A percentile compares a stretch with the other conserved stretches of the same genome.
phyloP scores from a whole-genome alignment of 2,888 invertebrate genomes.

The Watsonalla binaria region DNA sequence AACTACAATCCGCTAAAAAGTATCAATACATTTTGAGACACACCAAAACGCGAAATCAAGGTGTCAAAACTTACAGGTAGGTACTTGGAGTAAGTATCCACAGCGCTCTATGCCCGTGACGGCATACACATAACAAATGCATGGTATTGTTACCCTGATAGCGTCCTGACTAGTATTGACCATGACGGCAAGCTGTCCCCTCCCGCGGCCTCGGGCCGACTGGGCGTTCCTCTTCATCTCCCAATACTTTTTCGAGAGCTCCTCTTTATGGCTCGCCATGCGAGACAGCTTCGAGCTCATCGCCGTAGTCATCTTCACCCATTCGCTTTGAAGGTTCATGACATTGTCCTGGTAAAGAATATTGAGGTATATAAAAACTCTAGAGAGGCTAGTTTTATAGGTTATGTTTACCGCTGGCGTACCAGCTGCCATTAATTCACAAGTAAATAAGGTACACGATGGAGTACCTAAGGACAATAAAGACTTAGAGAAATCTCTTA shows the following conservation, averaged over 20 bases:
- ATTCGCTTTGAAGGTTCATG: constrained; percentile 68
- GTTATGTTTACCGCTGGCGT: constrained; percentile 4
- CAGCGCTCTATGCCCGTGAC: too few species aligned
- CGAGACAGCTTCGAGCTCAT: constrained; percentile 66
- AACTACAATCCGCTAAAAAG: too few species aligned
- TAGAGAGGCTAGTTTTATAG: neutral
- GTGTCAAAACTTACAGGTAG: too few species aligned
- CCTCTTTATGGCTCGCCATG: constrained; percentile 64
- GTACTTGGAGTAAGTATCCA: too few species aligned
- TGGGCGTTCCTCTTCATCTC: constrained; percentile 77
- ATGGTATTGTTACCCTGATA: constrained; percentile 59
- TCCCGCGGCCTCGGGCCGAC: constrained; percentile 64
- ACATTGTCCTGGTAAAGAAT: constrained; percentile 46
- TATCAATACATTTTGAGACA: too few species aligned
- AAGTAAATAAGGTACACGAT: too few species aligned
- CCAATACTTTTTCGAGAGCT: constrained; percentile 63
- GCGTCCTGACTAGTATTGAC: constrained; percentile 80
- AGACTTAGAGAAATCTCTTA: too few species aligned
- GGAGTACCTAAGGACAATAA: too few species aligned
- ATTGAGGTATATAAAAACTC: neutral
- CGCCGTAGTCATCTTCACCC: constrained; percentile 60
- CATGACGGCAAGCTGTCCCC: constrained; percentile 76
- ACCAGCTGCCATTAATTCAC: too few species aligned
- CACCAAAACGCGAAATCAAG: too few species aligned
- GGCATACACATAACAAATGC: too few species aligned